These are phyloP conservation scores for Hyppa rectilinea DNA, from an alignment of 2,888 invertebrate species.

Conservation along the genomic window DNA sequence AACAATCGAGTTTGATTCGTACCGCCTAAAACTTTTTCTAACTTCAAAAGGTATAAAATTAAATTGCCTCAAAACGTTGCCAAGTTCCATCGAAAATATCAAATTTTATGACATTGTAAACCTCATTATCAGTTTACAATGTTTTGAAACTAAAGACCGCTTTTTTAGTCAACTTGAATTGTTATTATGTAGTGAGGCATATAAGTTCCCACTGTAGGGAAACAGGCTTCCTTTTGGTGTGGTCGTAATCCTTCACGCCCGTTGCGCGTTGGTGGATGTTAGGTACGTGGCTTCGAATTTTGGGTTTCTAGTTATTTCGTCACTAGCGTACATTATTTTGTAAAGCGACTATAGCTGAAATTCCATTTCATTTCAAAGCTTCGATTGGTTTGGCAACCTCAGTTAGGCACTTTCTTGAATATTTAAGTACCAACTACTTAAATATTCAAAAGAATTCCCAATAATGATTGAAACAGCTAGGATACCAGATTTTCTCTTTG, in stretches of 20 bases:
- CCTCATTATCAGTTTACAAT: conserved; percentile 20
- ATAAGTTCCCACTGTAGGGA: too few relatives aligned
- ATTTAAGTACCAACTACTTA: too few relatives aligned
- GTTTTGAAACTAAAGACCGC: neutral
- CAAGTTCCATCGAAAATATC: conserved; percentile 19
- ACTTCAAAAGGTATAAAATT: conserved; percentile 37
- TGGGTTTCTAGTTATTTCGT: too few relatives aligned
- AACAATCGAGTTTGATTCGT: conserved; percentile 37
- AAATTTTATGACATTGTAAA: conserved; percentile 24
- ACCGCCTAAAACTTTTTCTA: conserved; percentile 31
- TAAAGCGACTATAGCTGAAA: neutral
- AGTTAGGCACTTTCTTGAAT: too few relatives aligned
- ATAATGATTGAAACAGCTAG: neutral
- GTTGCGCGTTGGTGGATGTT: too few relatives aligned
- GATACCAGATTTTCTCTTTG: neutral
- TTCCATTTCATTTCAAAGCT: neutral
- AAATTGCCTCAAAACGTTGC: conserved; percentile 36
- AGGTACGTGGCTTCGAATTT: too few relatives aligned
- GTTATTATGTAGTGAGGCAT: too few relatives aligned
- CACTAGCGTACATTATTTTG: neutral
- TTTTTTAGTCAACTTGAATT: neutral
- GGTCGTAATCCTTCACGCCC: too few relatives aligned
- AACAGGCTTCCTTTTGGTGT: too few relatives aligned
- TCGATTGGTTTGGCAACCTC: neutral
- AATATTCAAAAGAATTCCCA: too few relatives aligned